Evolutionary conservation across 2,113 vertebrate species (phyloP), one percentile per base, ranked within the genome.

Genomic region (Eptesicus fuscus): DNA sequence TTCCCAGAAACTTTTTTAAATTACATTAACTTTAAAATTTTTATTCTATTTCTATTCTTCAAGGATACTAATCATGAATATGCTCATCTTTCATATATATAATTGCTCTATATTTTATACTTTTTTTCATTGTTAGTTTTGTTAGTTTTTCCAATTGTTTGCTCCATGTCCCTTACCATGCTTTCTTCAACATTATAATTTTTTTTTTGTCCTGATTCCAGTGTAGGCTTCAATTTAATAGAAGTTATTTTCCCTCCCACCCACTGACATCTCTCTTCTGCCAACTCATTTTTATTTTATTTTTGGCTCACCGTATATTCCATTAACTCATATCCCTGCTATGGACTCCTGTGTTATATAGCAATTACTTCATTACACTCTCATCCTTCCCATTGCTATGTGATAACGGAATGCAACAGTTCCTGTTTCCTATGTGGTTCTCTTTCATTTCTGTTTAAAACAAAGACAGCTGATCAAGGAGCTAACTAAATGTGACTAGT

Each of bases 361-460:
- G 30, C 74, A 88, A 23, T 82, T 77, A 59, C 78, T 80, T 80
- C 35, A 40, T 40, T 61, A 40, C 78, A 47, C 25, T 47, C 8
- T 77, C 67, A 47, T 80, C 53, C 83, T 70, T 89, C 44, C 53
- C 56, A 18, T 67, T 61, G 76, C 61, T 56, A 7, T 3, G 0
- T 25, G 44, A 79, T 74, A 51, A 70, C 59, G 69, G 49, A 90
- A 56, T 40, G 47, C 25, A 56, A 3, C 35, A 86, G 61, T 95
- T 88, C 76, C 51, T 83, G 53, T 95, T 61, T 95, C 69, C 42
- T 92, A 14, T 69, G 61, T 82, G 63, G 47, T 80, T 89, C 35
- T 84, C 17, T 77, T 71, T 80, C 20, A 88, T 74, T 91, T 67
- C 87, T 89, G 30, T 78, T 88, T 80, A 71, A 83, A 94, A 28